Evolutionary conservation across 2,113 vertebrate genomes (phyloP), one percentile per base, ranked within the genome.

Genomic region (Hydrolagus affinis): DNA sequence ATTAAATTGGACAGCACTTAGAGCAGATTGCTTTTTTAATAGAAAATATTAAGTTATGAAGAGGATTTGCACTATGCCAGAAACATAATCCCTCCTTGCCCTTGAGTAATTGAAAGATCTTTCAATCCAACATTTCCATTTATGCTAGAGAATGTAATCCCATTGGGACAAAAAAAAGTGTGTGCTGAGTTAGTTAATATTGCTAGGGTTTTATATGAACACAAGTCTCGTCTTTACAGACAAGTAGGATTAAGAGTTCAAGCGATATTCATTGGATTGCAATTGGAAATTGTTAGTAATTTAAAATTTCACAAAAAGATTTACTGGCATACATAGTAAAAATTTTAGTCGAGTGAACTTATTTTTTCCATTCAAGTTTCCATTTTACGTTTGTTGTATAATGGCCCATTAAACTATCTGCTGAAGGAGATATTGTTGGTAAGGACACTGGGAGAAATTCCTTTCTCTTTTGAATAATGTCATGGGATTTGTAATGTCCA

Each of bases 21-120:
- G 85, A 87, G 85, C 88, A 87, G 86, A 86, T 87, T 87, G 17
- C 77, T 57, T 74, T 85, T 90, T 88, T 87, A 86, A 86, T 88
- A 88, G 86, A 85, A 87, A 90, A 85, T 85, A 62, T 2, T 56
- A 77, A 21, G 70, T 89, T 87, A 87, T 72, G 62, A 88, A 86
- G 85, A 60, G 85, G 0, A 85, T 85, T 86, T 85, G 75, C 83
- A 8, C 28, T 62, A 0, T 0, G 23, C 74, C 87, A 15, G 76
- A 85, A 85, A 87, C 86, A 88, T 86, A 86, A 88, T 88, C 87
- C 86, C 76, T 21, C 60, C 86, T 66, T 75, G 85, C 86, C 77
- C 86, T 87, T 86, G 62, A 85, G 85, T 87, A 88, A 87, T 75
- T 72, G 86, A 85, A 88, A 87, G 86, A 74, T 87, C 62, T 87